Evolutionary conservation across 1,140 invertebrate species (phyloP), one percentile per base, ranked within the genome.

Genomic region (Trachymyrmex cornetzi): DNA sequence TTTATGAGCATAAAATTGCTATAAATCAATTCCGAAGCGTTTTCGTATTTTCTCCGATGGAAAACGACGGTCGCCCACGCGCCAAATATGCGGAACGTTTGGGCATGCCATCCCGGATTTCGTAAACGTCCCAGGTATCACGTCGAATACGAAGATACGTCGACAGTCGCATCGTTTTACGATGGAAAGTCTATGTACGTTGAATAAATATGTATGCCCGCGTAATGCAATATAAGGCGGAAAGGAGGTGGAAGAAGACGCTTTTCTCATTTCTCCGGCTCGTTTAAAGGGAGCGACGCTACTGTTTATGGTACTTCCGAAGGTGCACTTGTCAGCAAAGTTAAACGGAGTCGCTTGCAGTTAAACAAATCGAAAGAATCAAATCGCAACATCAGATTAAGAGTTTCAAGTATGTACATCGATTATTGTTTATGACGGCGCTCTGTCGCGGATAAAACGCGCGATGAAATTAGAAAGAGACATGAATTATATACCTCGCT

Each of bases 121-220:
- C 53, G 85, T 89, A 89, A 91, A 91, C 77, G 90, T 89, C 81
- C 63, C 38, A 77, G 81, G 79, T 84, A 81, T 89, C 77, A 59
- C 80, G 89, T 77, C 57, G 90, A 84, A 89, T 81, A 67, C 77
- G 71, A 88, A 67, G 86, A 88, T 92, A 89, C 86, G 87, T 84
- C 79, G 80, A 69, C 72, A 48, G 53, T 69, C 79, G 87, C 82
- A 80, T 75, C 61, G 85, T 55, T 86, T 81, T 88, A 88, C 89
- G 86, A 85, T 84, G 72, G 77, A 57, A 77, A 92, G 77, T 89
- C 87, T 89, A 85, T 84, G 88, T 88, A 90, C 77, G 89, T 85
- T 85, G 86, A 88, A 92, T 91, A 92, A 91, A 92, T 91, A 91
- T 91, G 91, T 87, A 89, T 89, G 86, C 69, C 63, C 53, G 7